Conservation (phyloP, 92 coral and sea anemone genomes). For the Palythoa caribaeorum region DNA sequence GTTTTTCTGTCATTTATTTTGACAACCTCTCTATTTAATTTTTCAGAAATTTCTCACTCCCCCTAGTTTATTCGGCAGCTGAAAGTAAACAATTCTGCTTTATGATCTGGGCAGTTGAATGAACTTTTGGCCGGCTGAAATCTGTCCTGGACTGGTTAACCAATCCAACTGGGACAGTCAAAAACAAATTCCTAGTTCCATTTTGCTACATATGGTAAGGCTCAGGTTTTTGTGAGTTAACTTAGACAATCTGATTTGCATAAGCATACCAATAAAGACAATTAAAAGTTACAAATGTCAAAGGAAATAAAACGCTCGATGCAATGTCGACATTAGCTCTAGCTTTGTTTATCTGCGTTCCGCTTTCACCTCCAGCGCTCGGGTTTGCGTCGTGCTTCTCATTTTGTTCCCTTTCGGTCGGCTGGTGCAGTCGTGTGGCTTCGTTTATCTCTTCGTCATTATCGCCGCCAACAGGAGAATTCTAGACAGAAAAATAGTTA, state of each 20-base stretch:
- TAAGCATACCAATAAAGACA: slow-evolving; percentile 38
- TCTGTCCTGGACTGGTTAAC: too few species aligned
- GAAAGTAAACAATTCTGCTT: too few species aligned
- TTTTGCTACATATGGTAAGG: neutral
- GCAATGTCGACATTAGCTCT: slow-evolving; percentile 37
- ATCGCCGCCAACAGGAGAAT: neutral
- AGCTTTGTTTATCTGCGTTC: neutral
- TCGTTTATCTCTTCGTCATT: neutral
- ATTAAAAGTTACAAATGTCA: slow-evolving; percentile 30
- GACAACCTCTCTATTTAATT: too few species aligned
- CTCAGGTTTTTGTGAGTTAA: too few species aligned
- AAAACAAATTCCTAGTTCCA: neutral
- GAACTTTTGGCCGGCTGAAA: too few species aligned
- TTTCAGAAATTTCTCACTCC: too few species aligned
- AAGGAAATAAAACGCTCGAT: slow-evolving; percentile 29
- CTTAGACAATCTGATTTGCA: slow-evolving; percentile 21
- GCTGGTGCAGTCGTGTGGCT: neutral
- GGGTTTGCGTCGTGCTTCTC: neutral
- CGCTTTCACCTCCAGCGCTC: neutral
- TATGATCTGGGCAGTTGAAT: too few species aligned
- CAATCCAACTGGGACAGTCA: neutral
- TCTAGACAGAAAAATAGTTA: neutral
- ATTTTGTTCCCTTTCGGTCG: neutral
- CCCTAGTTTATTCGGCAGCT: too few species aligned
- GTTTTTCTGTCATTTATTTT: too few species aligned